phyloP scores from a whole-genome alignment of 2,888 invertebrate genomes.

The Ormia ochracea region DNA sequence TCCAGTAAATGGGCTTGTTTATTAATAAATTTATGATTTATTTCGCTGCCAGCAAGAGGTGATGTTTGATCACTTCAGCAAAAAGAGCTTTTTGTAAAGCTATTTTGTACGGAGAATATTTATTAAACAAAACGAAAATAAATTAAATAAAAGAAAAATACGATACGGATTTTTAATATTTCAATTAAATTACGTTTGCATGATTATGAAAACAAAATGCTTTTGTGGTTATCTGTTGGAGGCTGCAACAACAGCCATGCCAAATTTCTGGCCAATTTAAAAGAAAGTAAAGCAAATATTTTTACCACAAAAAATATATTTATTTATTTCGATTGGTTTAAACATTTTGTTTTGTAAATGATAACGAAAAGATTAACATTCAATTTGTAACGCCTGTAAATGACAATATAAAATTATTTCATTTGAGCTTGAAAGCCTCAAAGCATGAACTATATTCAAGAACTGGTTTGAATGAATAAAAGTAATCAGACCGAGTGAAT shows the following conservation, averaged over 20 bases:
- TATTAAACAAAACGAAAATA: not conserved
- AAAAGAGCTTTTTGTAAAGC: not conserved
- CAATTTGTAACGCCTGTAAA: slow-evolving; percentile 36
- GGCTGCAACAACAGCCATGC: not conserved
- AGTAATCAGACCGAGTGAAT: not conserved
- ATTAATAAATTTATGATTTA: slow-evolving; percentile 40
- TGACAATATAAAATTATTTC: not conserved
- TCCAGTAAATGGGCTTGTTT: slow-evolving; percentile 24
- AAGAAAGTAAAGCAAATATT: slow-evolving; percentile 44
- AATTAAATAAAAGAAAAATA: not conserved
- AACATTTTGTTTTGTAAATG: not conserved
- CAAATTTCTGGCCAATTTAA: slow-evolving; percentile 1
- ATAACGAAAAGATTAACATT: slow-evolving; percentile 30
- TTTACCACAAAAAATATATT: not conserved
- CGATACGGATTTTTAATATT: slow-evolving; percentile 52
- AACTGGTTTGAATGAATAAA: not conserved
- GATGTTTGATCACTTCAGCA: slow-evolving; percentile 8
- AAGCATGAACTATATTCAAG: not conserved
- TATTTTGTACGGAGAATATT: not conserved
- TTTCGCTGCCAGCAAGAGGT: not conserved
- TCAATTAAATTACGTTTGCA: slow-evolving; percentile 50
- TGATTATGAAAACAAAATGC: slow-evolving; percentile 46
- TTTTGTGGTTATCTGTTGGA: not conserved
- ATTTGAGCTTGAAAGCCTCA: not conserved
- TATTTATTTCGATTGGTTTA: not conserved